Percentiles rank a stretch among this genome's conserved stretches.
Evolutionary conservation across 2,888 invertebrate species (phyloP).

Genomic region (Tinea semifulvella): DNA sequence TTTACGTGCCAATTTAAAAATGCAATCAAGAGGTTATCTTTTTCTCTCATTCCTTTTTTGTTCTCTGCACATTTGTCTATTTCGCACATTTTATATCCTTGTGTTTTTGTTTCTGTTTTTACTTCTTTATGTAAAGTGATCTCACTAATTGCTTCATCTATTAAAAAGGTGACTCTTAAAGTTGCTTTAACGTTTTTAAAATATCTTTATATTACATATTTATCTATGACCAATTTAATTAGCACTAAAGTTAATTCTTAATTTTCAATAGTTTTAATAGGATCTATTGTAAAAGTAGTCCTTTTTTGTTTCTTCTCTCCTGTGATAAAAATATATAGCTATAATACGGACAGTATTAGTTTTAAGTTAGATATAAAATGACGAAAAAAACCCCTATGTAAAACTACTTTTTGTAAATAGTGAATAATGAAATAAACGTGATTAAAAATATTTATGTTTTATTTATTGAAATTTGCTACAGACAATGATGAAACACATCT

Average conservation of each 20-base stretch:
- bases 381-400: slow-evolving; percentile 37
- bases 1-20: slow-evolving; percentile 2
- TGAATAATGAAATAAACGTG: slow-evolving; percentile 2
- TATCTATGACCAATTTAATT: not conserved
- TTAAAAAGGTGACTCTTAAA: not conserved
- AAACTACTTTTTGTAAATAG: no score
- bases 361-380: slow-evolving; percentile 34
- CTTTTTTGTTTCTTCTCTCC: slow-evolving; percentile 1
- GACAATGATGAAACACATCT: no score
- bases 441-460: not conserved
- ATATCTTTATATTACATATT: not conserved
- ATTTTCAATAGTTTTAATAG: no score
- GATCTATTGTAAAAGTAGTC: not conserved
- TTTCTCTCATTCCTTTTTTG: not conserved
- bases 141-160: slow-evolving; percentile 5
- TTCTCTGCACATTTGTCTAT: not conserved
- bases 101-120: slow-evolving; percentile 1
- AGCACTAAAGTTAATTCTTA: no score
- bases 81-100: not conserved
- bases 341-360: slow-evolving; percentile 46
- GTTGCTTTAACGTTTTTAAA: not conserved
- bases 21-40: not conserved
- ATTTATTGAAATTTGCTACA: no score
- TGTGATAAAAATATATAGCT: not conserved
- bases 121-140: not conserved